phyloP scores from a whole-genome alignment of 2,113 vertebrate genomes.

The Pica pica region DNA sequence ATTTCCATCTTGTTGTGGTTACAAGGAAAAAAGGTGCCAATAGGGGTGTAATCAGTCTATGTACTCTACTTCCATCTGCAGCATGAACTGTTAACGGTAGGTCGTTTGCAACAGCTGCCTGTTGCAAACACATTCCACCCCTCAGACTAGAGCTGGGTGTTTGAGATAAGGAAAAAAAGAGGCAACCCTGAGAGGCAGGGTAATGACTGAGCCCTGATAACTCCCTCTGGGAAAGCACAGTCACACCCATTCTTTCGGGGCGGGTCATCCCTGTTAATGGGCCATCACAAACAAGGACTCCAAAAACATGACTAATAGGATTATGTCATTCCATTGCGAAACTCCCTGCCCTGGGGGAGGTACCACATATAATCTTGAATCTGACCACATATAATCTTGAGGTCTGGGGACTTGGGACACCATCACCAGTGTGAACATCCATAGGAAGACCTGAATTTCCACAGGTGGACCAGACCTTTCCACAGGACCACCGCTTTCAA shows the following conservation, averaged over 20 bases:
- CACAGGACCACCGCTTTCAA: fast-evolving
- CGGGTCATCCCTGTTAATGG: not conserved
- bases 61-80: not conserved
- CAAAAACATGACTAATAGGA: not conserved
- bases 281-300: not conserved
- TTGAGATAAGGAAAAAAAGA: not conserved
- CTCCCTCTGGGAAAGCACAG: not conserved
- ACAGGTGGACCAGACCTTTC: not conserved
- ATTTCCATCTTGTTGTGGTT: not conserved
- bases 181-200: not conserved
- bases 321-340: not conserved
- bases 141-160: not conserved
- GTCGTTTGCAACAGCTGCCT: not conserved
- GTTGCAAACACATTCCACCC: not conserved
- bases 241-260: not conserved
- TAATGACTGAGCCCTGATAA: not conserved
- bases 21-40: not conserved
- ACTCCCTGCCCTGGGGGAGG: not conserved
- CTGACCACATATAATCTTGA: not conserved
- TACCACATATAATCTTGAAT: not conserved
- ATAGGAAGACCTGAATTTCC: not conserved
- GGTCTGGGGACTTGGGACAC: not conserved
- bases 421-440: not conserved
- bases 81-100: fast-evolving
- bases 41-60: not conserved